Percentiles rank a stretch among this genome's conserved stretches.
Evolutionary conservation across 2,888 invertebrate genomes (phyloP).

Genomic region (Chorisops tibialis): DNA sequence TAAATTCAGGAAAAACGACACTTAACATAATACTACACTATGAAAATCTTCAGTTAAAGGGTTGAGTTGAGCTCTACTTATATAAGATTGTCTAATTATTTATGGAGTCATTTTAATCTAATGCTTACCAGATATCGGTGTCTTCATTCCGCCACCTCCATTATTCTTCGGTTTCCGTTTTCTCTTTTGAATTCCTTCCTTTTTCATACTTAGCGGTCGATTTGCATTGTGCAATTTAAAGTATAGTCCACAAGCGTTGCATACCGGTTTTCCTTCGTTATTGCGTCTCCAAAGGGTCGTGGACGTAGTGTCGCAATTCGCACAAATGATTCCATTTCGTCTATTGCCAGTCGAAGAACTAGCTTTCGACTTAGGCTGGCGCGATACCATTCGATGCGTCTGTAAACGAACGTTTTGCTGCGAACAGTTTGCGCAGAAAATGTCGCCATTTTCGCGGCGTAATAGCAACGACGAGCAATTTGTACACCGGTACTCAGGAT

Average conservation of each 20-base stretch:
- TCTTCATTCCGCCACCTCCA: constrained; percentile 31
- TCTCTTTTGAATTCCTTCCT: constrained; percentile 96
- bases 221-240: constrained; percentile 58
- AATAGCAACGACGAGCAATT: constrained; percentile 11
- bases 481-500: constrained; percentile 9
- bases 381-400: constrained; percentile 39
- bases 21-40: no score
- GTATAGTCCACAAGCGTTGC: constrained; percentile 72
- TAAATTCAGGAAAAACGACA: no score
- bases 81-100: no score
- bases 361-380: constrained; percentile 44
- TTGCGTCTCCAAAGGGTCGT: constrained; percentile 85
- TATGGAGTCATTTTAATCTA: no score
- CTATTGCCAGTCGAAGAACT: constrained; percentile 45
- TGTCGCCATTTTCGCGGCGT: constrained; percentile 38
- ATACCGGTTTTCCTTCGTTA: constrained; percentile 80
- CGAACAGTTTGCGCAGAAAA: constrained; percentile 22
- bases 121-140: constrained; percentile 39
- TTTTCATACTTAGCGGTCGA: constrained; percentile 96
- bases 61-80: no score
- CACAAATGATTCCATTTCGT: constrained; percentile 54
- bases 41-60: no score
- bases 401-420: constrained; percentile 18
- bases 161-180: constrained; percentile 82
- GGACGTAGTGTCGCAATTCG: constrained; percentile 62